Evolutionary conservation across 2,797 vertebrate species (phyloP).

Genomic region (Okamejei kenojei): DNA sequence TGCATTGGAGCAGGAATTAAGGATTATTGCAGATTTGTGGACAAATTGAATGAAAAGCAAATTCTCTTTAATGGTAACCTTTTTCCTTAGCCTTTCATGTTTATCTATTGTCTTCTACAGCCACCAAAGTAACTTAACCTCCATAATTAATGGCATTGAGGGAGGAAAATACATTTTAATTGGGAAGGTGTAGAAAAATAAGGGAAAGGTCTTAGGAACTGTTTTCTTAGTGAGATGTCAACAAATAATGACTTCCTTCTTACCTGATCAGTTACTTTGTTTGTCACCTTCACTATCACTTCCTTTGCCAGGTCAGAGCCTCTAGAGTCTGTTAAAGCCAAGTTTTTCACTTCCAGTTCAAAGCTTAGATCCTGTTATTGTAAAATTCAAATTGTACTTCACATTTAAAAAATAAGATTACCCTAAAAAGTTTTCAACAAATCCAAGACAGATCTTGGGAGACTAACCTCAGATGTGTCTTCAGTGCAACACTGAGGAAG

Average conservation of each 20-base stretch:
- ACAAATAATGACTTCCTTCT: neutral
- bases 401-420: neutral
- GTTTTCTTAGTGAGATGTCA: neutral
- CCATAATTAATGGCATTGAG: neutral
- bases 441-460: neutral
- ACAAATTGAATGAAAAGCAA: neutral
- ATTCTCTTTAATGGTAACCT: neutral
- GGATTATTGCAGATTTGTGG: no score
- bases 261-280: constrained; percentile 62
- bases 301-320: constrained; percentile 77
- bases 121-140: neutral
- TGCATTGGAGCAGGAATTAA: neutral
- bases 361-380: constrained; percentile 66
- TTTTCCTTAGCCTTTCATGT: neutral
- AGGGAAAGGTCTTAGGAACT: neutral
- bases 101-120: neutral
- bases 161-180: neutral
- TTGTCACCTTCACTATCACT: constrained; percentile 65
- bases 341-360: constrained; percentile 79
- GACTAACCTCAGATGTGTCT: neutral
- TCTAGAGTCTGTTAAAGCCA: constrained; percentile 71
- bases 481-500: neutral
- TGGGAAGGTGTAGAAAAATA: neutral
- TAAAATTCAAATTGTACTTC: neutral
- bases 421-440: neutral